Conservation (phyloP, 2,113 vertebrate genomes). For the Gavialis gangeticus region DNA sequence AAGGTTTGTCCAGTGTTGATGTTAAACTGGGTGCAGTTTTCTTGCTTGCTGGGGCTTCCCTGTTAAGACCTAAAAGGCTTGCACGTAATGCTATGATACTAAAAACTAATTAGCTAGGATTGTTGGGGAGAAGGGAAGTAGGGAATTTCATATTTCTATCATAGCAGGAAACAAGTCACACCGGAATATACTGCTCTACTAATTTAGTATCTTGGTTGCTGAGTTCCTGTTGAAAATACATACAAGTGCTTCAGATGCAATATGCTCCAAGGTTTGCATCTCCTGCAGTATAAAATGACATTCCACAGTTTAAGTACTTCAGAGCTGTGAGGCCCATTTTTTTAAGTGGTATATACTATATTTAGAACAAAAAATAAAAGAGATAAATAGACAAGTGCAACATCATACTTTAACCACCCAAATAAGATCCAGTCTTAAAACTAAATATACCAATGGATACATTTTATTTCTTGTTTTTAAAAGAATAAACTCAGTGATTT, state of each 20-base stretch:
- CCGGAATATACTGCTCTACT: conserved; percentile 17
- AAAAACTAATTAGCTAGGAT: conserved; percentile 7
- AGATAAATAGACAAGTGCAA: conserved; percentile 56
- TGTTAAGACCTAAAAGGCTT: background rate
- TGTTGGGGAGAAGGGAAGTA: background rate
- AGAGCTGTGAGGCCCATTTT: conserved; percentile 31
- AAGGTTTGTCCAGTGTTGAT: background rate
- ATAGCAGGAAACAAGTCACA: background rate
- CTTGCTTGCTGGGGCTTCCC: background rate
- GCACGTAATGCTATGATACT: background rate
- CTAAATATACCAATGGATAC: conserved; percentile 40
- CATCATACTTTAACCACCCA: conserved; percentile 55
- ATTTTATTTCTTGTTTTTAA: conserved; percentile 46
- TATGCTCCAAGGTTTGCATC: conserved; percentile 26
- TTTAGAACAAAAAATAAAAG: conserved; percentile 64
- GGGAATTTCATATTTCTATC: conserved; percentile 26
- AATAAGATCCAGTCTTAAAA: conserved; percentile 47
- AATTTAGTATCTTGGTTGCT: background rate
- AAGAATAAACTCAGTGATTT: conserved; percentile 41
- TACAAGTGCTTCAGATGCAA: conserved; percentile 30
- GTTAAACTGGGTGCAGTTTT: conserved; percentile 19
- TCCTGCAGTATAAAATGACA: conserved; percentile 43
- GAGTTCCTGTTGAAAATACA: background rate
- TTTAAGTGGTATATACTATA: conserved; percentile 20
- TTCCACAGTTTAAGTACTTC: conserved; percentile 47